Evolutionary conservation across 2,888 invertebrate species (phyloP).

Genomic region (Dugesia japonica): DNA sequence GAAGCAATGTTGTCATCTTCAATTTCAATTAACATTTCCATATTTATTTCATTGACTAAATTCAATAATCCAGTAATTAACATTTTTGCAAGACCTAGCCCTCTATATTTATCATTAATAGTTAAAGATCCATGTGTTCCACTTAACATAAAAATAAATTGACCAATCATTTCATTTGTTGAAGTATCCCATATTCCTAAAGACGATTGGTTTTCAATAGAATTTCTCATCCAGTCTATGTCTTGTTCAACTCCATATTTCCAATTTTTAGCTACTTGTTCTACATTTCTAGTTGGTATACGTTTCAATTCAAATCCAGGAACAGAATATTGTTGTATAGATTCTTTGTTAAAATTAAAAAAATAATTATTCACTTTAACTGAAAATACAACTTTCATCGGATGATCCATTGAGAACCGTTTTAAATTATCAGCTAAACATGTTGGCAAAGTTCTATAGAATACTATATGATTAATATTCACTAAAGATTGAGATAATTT

Average conservation of each 20-base stretch:
- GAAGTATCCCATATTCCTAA: neutral
- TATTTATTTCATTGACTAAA: neutral
- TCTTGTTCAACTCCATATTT: neutral
- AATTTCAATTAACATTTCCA: neutral
- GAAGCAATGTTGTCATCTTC: neutral
- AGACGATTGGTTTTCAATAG: neutral
- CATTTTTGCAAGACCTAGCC: neutral
- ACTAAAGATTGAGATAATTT: neutral
- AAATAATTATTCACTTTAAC: no score
- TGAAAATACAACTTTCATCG: neutral
- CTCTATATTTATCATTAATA: neutral
- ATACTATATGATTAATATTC: neutral
- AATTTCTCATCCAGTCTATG: neutral
- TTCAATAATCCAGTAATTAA: neutral
- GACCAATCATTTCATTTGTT: constrained; percentile 5
- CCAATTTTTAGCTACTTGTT: neutral
- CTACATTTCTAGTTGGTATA: neutral
- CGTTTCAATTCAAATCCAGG: neutral
- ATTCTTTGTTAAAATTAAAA: no score
- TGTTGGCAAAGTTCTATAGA: neutral
- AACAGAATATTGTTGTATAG: neutral
- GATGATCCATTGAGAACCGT: neutral
- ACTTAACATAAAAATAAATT: neutral
- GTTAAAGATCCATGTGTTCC: neutral
- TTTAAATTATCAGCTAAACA: neutral